Evolutionary conservation across 2,797 vertebrate species (phyloP), one percentile per base, ranked within the genome.

Genomic region (Sebastes steindachneri): DNA sequence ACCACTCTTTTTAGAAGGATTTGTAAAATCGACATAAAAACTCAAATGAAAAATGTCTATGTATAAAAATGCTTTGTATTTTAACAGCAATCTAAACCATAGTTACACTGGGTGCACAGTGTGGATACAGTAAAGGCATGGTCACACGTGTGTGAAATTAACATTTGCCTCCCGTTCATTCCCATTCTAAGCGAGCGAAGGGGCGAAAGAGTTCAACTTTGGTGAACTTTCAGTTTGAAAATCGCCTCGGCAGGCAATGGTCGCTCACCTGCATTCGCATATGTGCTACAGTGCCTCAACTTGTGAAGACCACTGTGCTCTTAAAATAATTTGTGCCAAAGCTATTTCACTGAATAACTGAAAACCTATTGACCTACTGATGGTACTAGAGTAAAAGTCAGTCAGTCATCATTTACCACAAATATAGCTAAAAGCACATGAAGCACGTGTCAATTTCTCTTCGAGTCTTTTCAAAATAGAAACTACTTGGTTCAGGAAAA

Each of bases 201-300:
- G 26, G 26, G 5, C 26, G 26, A 28, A 28, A 28, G 41, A 48
- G 41, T 48, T 48, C 3, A 48, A 48, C 41, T 19, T 48, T 48
- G 7, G 15, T 48, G 41, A 48, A 48, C 41, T 48, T 48, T 48
- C 41, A 48, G 15, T 48, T 1, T 0, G 41, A 48, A 19, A 48
- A 48, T 48, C 3, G 15, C 15, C 15, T 3, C 15, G 6, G 41
- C 41, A 48, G 41, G 17, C 41, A 19, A 48, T 19, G 41, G 15
- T 48, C 7, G 41, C 41, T 48, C 41, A 19, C 41, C 41, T 48
- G 17, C 41, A 17, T 8, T 48, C 7, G 17, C 17, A 19, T 19
- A 19, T 48, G 41, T 19, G 41, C 0, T 0, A 19, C 41, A 48
- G 41, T 48, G 41, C 41, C 41, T 48, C 0, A 19, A 48, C 41